Evolutionary conservation across 2,888 invertebrate genomes (phyloP).

Genomic region (Drosophila mettleri): DNA sequence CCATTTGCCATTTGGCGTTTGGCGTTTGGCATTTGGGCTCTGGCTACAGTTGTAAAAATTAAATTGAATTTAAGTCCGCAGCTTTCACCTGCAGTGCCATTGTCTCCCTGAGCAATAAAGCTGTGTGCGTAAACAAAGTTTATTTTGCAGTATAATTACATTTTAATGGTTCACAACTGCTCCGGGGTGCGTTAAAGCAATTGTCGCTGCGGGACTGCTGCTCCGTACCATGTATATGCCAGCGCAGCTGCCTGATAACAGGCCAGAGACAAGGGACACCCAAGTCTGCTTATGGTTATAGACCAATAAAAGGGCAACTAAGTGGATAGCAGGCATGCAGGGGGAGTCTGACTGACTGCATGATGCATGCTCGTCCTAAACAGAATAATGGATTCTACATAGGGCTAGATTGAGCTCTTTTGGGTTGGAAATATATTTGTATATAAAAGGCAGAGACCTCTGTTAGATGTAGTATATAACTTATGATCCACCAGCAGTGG

Average conservation of each 20-base stretch:
- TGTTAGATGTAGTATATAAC: no score
- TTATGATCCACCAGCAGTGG: no score
- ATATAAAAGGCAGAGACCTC: no score
- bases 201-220: constrained; percentile 52
- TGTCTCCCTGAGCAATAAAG: background rate
- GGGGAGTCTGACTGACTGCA: background rate
- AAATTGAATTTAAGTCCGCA: constrained; percentile 31
- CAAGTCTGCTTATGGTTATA: constrained; percentile 27
- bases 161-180: constrained; percentile 44
- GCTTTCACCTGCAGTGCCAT: constrained; percentile 6
- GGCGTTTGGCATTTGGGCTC: background rate
- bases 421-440: no score
- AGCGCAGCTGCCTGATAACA: constrained; percentile 30
- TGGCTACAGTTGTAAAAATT: constrained; percentile 9
- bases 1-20: background rate
- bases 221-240: background rate
- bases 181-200: constrained; percentile 44
- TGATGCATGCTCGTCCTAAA: background rate
- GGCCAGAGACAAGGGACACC: background rate
- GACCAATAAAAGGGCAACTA: constrained; percentile 40
- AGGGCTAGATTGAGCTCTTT: no score
- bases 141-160: constrained; percentile 38
- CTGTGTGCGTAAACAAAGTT: constrained; percentile 14
- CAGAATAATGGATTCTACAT: no score
- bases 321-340: background rate